These are phyloP conservation scores for Dinothrombium tinctorium DNA, from an alignment of 1,140 invertebrate species.

Conservation along the genomic window DNA sequence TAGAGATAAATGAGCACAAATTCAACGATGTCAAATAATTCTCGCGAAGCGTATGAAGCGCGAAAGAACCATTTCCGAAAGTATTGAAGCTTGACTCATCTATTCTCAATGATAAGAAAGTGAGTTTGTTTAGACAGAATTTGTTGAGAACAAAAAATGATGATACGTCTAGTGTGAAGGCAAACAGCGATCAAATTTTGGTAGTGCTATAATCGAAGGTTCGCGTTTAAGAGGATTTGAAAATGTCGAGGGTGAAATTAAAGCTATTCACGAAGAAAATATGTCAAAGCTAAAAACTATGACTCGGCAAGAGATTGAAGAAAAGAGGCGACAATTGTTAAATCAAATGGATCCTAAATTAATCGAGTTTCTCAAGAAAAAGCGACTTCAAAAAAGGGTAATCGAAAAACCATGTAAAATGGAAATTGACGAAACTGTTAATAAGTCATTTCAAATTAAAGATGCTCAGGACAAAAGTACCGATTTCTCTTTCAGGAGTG, in stretches of 20 bases:
- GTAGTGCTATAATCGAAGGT: too few relatives aligned
- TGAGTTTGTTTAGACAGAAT: too few relatives aligned
- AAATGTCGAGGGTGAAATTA: constrained; percentile 1
- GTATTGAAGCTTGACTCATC: too few relatives aligned
- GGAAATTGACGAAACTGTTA: too few relatives aligned
- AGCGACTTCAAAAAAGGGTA: background rate
- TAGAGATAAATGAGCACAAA: constrained; percentile 2
- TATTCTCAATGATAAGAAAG: too few relatives aligned
- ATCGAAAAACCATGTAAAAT: too few relatives aligned
- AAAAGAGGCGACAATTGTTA: constrained; percentile 3
- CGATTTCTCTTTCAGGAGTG: constrained; percentile 2
- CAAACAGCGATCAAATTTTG: too few relatives aligned
- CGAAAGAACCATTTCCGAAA: constrained; percentile 1
- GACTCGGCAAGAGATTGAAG: constrained; percentile 9
- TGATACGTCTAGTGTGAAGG: too few relatives aligned
- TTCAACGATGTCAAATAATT: background rate
- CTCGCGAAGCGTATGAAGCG: background rate
- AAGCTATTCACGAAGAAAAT: constrained; percentile 9
- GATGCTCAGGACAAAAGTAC: background rate
- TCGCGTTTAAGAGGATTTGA: background rate
- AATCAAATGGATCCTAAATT: constrained; percentile 4
- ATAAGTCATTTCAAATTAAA: background rate
- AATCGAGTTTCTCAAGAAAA: constrained; percentile 3
- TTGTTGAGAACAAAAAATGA: too few relatives aligned
- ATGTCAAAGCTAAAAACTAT: constrained; percentile 4